Evolutionary conservation across 2,888 invertebrate genomes (phyloP), one percentile per base, ranked within the genome.

Genomic region (Eubasilissa splendida): DNA sequence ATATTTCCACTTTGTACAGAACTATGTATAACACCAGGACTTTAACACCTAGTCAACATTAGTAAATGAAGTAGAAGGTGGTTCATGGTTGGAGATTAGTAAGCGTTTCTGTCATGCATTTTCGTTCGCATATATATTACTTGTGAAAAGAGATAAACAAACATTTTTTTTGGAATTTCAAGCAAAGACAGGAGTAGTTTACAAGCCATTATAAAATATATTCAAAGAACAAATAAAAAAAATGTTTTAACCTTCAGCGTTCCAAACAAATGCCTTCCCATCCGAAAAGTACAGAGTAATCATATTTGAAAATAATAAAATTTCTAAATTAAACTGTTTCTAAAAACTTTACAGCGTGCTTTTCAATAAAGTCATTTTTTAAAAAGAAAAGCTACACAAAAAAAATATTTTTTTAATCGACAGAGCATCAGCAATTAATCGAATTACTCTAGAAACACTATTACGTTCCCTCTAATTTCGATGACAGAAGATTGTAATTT

Each of bases 201-300:
- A 33, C n/a, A 10, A 63, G 9, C 12, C 22, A 22, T 22, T 22
- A 0, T 22, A 22, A 22, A 22, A 22, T 22, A 22, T n/a, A 11
- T 42, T 5, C 12, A 52, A 14, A 68, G 50, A 50, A 68, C 8
- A 52, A 5, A 54, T 78, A 80, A 42, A 54, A 81, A 52, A 14
- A 77, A 74, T 42, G 50, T 56, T 66, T 83, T 85, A 87, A 94
- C 95, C 94, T 84, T 93, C 88, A n/a, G 92, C 89, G 86, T 91
- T 92, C 91, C 95, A 95, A 73, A 94, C 88, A 84, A 91, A 93
- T 0, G 92, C 92, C 80, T 90, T 90, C 73, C 92, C 93, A 85
- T 92, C 90, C 3, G 86, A 86, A 42, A 86, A 84, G 60, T 86
- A 85, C 42, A 90, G 85, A 80, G 87, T 85, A 76, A 89, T 87